phyloP scores from a whole-genome alignment of 2,888 invertebrate genomes.

The Pecten maximus region DNA sequence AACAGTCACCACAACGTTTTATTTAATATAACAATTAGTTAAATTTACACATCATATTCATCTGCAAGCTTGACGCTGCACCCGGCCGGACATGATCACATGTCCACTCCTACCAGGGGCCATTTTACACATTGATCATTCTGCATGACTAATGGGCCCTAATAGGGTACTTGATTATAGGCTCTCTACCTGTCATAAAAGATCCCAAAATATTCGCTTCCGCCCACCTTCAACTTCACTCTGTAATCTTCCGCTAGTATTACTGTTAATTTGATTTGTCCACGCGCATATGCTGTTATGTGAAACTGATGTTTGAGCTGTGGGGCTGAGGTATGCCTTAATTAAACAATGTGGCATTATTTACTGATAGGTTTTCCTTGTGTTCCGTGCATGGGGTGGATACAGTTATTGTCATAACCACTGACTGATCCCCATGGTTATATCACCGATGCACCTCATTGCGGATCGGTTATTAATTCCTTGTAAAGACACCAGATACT shows the following conservation, averaged over 20 bases:
- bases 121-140: conserved; percentile 25
- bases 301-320: conserved; percentile 22
- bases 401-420: neutral
- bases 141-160: neutral
- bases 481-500: neutral
- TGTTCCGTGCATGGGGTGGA: neutral
- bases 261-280: conserved; percentile 27
- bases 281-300: conserved; percentile 33
- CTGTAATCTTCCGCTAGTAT: neutral
- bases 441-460: conserved; percentile 33
- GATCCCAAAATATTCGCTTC: conserved; percentile 18
- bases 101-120: neutral
- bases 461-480: neutral
- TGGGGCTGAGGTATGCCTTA: conserved; percentile 3
- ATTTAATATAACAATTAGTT: conserved; percentile 35
- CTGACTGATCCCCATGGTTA: neutral
- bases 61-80: conserved; percentile 32
- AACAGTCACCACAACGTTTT: conserved; percentile 25
- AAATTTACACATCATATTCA: conserved; percentile 33
- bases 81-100: conserved; percentile 10
- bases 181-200: conserved; percentile 27
- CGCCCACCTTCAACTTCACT: conserved; percentile 23
- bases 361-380: neutral
- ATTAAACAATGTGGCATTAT: conserved; percentile 22
- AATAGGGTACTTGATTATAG: conserved; percentile 30